Evolutionary conservation across 2,113 vertebrate genomes (phyloP).

Genomic region (Mormyrus lacerda): DNA sequence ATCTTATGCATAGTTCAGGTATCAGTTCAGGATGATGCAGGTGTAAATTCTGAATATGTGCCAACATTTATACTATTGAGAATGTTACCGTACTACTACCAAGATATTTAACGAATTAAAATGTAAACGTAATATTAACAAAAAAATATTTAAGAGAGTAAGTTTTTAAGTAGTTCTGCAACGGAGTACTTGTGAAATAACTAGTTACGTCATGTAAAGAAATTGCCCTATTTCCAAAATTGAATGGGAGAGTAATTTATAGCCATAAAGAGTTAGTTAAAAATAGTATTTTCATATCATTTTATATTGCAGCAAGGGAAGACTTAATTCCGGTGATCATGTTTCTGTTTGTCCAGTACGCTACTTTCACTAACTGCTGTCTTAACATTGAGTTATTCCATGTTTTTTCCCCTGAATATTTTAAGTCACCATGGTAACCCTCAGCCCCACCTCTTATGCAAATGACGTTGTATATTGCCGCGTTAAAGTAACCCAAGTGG

Average conservation of each 20-base stretch:
- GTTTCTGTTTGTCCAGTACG: constrained; percentile 16
- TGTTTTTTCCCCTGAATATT: constrained; percentile 56
- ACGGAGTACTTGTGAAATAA: neutral
- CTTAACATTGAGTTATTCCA: neutral
- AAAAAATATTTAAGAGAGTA: neutral
- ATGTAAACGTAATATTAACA: neutral
- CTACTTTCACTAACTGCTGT: constrained; percentile 21
- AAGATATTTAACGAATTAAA: neutral
- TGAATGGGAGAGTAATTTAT: neutral
- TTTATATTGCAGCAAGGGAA: neutral
- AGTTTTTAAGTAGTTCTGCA: neutral
- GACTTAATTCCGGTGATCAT: constrained; percentile 26
- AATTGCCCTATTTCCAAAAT: neutral
- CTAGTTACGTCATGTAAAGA: neutral
- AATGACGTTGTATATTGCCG: neutral
- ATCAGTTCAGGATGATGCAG: neutral
- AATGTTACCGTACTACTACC: neutral
- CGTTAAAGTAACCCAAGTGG: neutral
- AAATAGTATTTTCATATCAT: neutral
- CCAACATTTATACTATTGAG: neutral
- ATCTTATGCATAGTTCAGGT: neutral
- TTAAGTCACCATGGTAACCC: constrained; percentile 51
- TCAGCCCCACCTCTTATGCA: constrained; percentile 44
- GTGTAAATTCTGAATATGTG: neutral
- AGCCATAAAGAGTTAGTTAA: neutral